These are phyloP conservation scores for Nymphalis io DNA, from an alignment of 1,140 invertebrate species.

Conservation along the genomic window DNA sequence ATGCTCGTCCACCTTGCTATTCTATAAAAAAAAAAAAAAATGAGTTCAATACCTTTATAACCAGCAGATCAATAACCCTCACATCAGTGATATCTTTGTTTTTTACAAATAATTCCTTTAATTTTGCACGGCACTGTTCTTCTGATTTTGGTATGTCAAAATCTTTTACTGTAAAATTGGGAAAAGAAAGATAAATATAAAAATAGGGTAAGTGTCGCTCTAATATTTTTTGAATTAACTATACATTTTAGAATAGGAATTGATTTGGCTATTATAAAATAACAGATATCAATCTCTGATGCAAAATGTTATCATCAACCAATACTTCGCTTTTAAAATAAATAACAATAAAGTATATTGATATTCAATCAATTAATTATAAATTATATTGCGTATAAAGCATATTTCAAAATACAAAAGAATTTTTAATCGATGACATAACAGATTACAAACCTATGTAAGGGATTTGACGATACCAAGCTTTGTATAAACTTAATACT, in stretches of 20 bases:
- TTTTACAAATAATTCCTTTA: constrained; percentile 89
- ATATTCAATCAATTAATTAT: too few relatives aligned
- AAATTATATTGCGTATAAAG: background rate
- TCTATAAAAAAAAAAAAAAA: too few relatives aligned
- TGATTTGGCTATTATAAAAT: too few relatives aligned
- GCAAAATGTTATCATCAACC: too few relatives aligned
- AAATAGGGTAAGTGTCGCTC: too few relatives aligned
- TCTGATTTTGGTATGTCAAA: constrained; percentile 90
- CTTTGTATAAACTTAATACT: constrained; percentile 94
- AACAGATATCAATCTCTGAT: too few relatives aligned
- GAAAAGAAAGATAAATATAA: background rate
- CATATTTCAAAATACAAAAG: background rate
- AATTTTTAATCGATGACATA: constrained; percentile 66
- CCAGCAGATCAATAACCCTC: constrained; percentile 93
- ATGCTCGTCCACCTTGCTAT: too few relatives aligned
- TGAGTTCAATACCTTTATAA: constrained; percentile 88
- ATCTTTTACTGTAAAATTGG: constrained; percentile 84
- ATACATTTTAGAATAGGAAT: too few relatives aligned
- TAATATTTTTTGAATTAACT: too few relatives aligned
- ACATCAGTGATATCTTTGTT: constrained; percentile 91
- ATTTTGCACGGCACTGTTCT: constrained; percentile 85
- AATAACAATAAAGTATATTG: background rate
- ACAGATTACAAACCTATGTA: constrained; percentile 84
- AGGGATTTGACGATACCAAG: constrained; percentile 93
- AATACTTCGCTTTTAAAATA: too few relatives aligned